Evolutionary conservation across 2,113 vertebrate genomes (phyloP).

Genomic region (Pitta sordida): DNA sequence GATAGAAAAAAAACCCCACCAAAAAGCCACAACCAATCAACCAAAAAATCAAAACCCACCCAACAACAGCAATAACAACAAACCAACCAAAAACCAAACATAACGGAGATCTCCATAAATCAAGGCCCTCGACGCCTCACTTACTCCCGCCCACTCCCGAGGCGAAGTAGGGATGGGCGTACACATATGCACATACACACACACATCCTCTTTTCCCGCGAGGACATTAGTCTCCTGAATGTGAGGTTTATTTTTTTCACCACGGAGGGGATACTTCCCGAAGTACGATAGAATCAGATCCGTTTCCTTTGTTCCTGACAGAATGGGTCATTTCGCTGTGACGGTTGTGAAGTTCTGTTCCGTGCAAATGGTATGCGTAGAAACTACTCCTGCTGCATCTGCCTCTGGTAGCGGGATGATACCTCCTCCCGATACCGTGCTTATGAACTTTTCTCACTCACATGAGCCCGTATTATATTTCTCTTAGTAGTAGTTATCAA

Average conservation of each 20-base stretch:
- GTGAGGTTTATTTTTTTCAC: neutral
- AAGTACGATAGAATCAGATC: neutral
- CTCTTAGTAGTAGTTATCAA: neutral
- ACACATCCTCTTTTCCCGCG: fast-evolving
- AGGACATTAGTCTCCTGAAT: neutral
- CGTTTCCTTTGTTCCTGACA: neutral
- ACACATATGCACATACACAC: neutral
- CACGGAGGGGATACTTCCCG: neutral
- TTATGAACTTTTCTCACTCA: neutral
- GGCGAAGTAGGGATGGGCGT: slow-evolving; percentile 3
- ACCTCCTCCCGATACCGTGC: neutral
- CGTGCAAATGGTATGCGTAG: fast-evolving
- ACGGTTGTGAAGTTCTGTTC: neutral
- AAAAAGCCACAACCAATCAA: neutral
- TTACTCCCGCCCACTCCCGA: neutral
- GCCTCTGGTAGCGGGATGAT: neutral
- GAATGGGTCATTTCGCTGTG: fast-evolving
- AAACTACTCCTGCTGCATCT: neutral
- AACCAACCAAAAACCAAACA: neutral
- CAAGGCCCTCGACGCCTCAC: neutral
- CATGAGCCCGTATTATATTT: fast-evolving
- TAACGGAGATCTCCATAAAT: slow-evolving; percentile 62
- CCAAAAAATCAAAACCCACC: neutral
- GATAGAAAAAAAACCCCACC: neutral
- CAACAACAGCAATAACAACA: no score